A percentile compares a stretch with the other conserved stretches of the same genome.
Conservation (phyloP, 1,140 invertebrate species). For the Antheraea pernyi region DNA sequence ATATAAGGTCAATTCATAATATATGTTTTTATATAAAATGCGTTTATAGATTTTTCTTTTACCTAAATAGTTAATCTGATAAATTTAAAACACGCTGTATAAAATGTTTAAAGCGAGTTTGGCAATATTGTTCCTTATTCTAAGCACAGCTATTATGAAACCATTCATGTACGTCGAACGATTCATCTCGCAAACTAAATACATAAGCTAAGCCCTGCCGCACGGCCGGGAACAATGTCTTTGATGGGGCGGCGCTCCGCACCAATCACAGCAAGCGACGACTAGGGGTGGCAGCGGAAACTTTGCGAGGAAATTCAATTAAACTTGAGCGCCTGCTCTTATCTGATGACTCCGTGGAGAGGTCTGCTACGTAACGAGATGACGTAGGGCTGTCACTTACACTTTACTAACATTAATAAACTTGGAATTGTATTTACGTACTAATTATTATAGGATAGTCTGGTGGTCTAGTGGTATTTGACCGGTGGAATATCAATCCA, state of each 20-base stretch:
- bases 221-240: slow-evolving; percentile 53
- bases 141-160: slow-evolving; percentile 9
- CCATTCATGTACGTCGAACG: slow-evolving; percentile 25
- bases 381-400: slow-evolving; percentile 40
- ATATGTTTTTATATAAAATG: too few species aligned
- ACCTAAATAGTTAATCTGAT: too few species aligned
- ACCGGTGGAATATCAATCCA: too few species aligned
- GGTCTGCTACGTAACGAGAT: slow-evolving; percentile 58
- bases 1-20: too few species aligned
- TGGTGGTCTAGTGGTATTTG: too few species aligned
- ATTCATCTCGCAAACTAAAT: slow-evolving; percentile 13
- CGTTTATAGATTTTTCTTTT: too few species aligned
- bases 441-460: too few species aligned
- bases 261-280: slow-evolving; percentile 50
- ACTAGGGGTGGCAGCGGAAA: slow-evolving; percentile 49
- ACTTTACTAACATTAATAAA: neutral
- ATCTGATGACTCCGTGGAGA: slow-evolving; percentile 65
- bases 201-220: slow-evolving; percentile 26
- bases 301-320: slow-evolving; percentile 69
- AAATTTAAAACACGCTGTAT: too few species aligned
- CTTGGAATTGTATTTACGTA: neutral
- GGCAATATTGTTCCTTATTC: neutral
- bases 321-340: slow-evolving; percentile 67
- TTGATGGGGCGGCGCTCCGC: slow-evolving; percentile 32
- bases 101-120: neutral